phyloP scores from a whole-genome alignment of 53 echinoderm and acorn worm genomes.

The Zoroaster sp. region DNA sequence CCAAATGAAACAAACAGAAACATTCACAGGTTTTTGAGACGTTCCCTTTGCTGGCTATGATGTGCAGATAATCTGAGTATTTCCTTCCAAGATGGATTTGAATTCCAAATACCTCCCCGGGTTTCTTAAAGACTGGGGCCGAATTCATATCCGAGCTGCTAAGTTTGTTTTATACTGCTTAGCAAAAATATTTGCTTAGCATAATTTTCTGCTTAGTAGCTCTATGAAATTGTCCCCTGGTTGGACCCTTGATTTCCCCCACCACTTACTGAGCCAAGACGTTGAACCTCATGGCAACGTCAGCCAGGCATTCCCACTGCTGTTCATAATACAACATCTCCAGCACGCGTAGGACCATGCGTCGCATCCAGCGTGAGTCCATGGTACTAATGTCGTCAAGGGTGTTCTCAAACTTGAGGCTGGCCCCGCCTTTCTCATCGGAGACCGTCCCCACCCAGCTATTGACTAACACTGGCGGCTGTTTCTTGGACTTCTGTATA shows the following conservation, averaged over 20 bases:
- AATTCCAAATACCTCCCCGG: not conserved
- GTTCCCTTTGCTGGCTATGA: too few species aligned
- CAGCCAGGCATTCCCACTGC: slow-evolving; percentile 93
- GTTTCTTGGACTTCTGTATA: slow-evolving; percentile 52
- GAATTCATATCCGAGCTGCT: not conserved
- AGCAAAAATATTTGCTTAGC: too few species aligned
- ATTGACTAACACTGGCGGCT: slow-evolving; percentile 55
- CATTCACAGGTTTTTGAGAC: too few species aligned
- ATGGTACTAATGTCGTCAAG: slow-evolving; percentile 85
- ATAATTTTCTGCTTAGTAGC: too few species aligned
- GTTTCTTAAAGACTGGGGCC: not conserved
- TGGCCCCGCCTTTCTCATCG: slow-evolving; percentile 94
- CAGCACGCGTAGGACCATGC: slow-evolving; percentile 85
- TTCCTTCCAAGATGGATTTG: not conserved
- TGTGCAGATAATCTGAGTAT: too few species aligned
- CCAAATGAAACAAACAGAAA: too few species aligned
- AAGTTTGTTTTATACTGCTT: too few species aligned
- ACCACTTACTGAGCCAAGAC: slow-evolving; percentile 82
- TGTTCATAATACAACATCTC: slow-evolving; percentile 98
- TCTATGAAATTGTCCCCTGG: too few species aligned
- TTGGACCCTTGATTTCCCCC: not conserved
- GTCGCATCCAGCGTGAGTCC: slow-evolving; percentile 92
- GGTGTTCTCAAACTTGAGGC: slow-evolving; percentile 87
- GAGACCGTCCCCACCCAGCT: slow-evolving; percentile 88
- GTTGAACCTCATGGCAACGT: slow-evolving; percentile 97